phyloP scores from a whole-genome alignment of 2,797 vertebrate species.

The Lepidocolaptes lacrymiger region DNA sequence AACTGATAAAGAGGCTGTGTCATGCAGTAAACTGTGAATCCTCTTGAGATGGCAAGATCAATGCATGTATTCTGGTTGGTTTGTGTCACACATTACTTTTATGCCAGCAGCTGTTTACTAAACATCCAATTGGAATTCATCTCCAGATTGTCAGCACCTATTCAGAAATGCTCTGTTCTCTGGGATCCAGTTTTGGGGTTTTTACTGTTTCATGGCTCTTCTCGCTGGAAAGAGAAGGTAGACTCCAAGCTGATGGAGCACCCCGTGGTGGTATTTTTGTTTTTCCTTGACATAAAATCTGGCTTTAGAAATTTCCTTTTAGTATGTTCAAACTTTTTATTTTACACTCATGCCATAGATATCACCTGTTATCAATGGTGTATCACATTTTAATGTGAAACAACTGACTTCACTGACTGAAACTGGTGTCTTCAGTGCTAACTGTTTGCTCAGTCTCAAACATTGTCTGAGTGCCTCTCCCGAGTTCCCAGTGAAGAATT shows the following conservation, averaged over 20 bases:
- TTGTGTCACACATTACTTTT: not conserved
- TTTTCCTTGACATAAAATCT: not conserved
- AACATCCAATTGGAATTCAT: not conserved
- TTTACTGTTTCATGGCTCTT: not conserved
- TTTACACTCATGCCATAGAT: not conserved
- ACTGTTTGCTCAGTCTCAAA: not conserved
- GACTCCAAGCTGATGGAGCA: not conserved
- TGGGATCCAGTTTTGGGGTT: fast-evolving
- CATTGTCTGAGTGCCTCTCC: not conserved
- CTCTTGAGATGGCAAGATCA: not conserved
- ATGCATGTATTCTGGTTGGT: not conserved
- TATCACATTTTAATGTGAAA: not conserved
- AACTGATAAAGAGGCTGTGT: not conserved
- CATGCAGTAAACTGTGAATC: not conserved
- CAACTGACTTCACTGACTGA: not conserved
- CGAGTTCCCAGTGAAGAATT: not conserved
- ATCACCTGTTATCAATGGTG: not conserved
- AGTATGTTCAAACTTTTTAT: not conserved
- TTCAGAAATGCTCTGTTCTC: not conserved
- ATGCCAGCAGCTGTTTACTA: not conserved
- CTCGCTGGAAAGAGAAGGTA: not conserved
- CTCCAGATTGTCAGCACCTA: not conserved
- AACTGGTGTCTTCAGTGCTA: not conserved
- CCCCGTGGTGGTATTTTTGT: not conserved
- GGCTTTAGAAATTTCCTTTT: not conserved